These are phyloP conservation scores for Drosophila orosa DNA, from an alignment of 1,140 invertebrate species.

Conservation along the genomic window DNA sequence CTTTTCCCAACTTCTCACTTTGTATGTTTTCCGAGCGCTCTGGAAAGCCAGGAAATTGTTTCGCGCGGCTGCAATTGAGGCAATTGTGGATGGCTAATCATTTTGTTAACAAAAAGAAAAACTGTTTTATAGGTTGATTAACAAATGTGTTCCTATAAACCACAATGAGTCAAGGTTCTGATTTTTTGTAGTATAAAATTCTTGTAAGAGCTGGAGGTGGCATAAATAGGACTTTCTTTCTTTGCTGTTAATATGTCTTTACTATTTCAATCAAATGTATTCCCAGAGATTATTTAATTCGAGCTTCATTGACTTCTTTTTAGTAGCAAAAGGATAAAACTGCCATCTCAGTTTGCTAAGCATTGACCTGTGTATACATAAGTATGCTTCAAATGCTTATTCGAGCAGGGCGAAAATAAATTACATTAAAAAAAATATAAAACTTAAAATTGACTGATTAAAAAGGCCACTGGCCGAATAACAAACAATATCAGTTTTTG, in stretches of 20 bases:
- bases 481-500: conserved; percentile 35
- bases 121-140: not conserved
- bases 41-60: conserved; percentile 3
- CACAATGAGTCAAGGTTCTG: not conserved
- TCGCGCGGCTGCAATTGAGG: not conserved
- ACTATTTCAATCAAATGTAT: not conserved
- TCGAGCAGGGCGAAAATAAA: not conserved
- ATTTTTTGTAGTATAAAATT: too few species aligned
- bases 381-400: not conserved
- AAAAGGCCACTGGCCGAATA: conserved; percentile 17
- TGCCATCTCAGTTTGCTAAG: conserved; percentile 11
- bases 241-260: too few species aligned
- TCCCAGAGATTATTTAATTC: not conserved
- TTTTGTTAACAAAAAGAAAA: not conserved
- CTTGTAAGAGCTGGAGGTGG: too few species aligned
- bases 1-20: conserved; percentile 7
- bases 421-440: not conserved
- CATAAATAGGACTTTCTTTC: too few species aligned
- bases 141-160: not conserved
- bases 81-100: conserved; percentile 4
- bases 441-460: conserved; percentile 1
- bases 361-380: conserved; percentile 35
- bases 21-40: not conserved
- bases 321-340: not conserved
- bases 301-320: not conserved